phyloP scores from a whole-genome alignment of 1,140 invertebrate species.

The Drosophila guanche region DNA sequence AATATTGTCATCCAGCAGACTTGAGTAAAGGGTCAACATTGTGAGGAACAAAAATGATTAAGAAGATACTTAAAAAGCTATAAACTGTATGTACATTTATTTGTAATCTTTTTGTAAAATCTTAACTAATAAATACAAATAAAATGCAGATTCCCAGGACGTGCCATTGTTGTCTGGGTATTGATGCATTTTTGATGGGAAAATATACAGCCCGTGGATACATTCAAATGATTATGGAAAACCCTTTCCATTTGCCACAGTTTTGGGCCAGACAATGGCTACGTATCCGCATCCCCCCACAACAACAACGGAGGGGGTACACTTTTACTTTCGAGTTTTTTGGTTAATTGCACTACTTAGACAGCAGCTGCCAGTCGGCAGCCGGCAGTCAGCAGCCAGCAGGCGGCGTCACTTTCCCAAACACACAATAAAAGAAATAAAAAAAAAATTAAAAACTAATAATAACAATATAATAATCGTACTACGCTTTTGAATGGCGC shows the following conservation, averaged over 20 bases:
- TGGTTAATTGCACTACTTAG: constrained; percentile 71
- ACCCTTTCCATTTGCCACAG: constrained; percentile 47
- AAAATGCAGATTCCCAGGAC: too few species aligned
- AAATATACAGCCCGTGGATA: background rate
- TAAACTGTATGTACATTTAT: too few species aligned
- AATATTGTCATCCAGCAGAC: too few species aligned
- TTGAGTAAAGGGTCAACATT: too few species aligned
- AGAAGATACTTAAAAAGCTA: too few species aligned
- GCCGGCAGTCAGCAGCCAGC: constrained; percentile 28
- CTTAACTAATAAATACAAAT: too few species aligned
- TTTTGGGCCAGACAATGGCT: constrained; percentile 38
- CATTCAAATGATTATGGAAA: constrained; percentile 45
- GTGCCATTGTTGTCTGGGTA: constrained; percentile 3
- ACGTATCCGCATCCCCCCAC: constrained; percentile 15
- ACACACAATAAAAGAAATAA: constrained; percentile 7
- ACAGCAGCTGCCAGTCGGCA: constrained; percentile 53
- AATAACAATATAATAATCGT: constrained; percentile 43
- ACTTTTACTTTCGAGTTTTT: constrained; percentile 68
- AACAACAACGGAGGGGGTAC: constrained; percentile 11
- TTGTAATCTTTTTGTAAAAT: too few species aligned
- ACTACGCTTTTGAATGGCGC: constrained; percentile 16
- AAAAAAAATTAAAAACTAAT: constrained; percentile 3
- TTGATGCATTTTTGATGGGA: too few species aligned
- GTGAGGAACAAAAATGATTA: too few species aligned
- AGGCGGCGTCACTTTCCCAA: constrained; percentile 62